Conservation (phyloP, 2,888 invertebrate genomes). For the Aleiodes leptofemur region DNA sequence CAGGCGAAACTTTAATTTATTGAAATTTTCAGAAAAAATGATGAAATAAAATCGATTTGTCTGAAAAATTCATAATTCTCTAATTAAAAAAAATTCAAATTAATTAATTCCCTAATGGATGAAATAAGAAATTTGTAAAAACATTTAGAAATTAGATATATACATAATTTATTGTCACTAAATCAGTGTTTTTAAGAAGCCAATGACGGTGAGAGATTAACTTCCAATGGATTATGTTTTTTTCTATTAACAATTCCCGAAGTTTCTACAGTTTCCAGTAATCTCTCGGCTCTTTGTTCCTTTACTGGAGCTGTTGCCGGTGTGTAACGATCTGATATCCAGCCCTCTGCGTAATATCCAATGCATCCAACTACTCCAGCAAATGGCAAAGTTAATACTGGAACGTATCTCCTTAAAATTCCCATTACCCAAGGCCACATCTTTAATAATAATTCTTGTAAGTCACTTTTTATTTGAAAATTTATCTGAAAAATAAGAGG, state of each 20-base stretch:
- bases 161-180: slow-evolving; percentile 14
- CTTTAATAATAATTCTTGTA: background rate
- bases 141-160: background rate
- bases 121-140: too few species aligned
- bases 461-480: too few species aligned
- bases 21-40: background rate
- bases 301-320: slow-evolving; percentile 75
- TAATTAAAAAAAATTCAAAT: too few species aligned
- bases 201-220: slow-evolving; percentile 72
- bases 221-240: slow-evolving; percentile 70
- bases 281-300: slow-evolving; percentile 69
- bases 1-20: background rate
- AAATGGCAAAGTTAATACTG: slow-evolving; percentile 87
- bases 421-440: slow-evolving; percentile 88
- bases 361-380: slow-evolving; percentile 89
- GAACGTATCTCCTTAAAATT: slow-evolving; percentile 84
- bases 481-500: too few species aligned
- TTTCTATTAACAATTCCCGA: slow-evolving; percentile 49
- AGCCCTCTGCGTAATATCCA: slow-evolving; percentile 90
- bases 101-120: too few species aligned
- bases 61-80: background rate
- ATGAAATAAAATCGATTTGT: too few species aligned
- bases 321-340: slow-evolving; percentile 85
- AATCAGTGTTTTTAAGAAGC: slow-evolving; percentile 53
- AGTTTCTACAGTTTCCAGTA: slow-evolving; percentile 63